Evolutionary conservation across 2,888 invertebrate species (phyloP).

Genomic region (Alviniconcha strummeri): DNA sequence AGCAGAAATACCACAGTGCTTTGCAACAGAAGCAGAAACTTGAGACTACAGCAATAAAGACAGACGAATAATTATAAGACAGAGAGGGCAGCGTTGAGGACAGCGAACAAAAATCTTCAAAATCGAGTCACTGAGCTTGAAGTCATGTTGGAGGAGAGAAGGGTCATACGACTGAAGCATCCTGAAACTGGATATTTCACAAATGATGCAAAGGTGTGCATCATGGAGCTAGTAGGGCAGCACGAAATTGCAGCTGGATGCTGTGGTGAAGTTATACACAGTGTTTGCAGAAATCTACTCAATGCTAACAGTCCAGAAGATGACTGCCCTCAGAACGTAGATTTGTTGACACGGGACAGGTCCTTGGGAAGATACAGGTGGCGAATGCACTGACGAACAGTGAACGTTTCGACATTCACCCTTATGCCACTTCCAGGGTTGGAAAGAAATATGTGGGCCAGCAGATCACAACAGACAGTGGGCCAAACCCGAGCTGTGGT

Average conservation of each 20-base stretch:
- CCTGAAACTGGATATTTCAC: slow-evolving; percentile 10
- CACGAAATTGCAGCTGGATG: slow-evolving; percentile 1
- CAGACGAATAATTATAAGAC: too few relatives aligned
- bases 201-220: neutral
- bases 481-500: neutral
- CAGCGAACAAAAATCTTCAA: too few relatives aligned
- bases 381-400: neutral
- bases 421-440: neutral
- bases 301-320: neutral
- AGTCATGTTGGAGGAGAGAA: neutral
- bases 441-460: slow-evolving; percentile 11
- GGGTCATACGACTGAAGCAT: slow-evolving; percentile 5
- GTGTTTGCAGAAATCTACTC: neutral
- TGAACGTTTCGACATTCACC: neutral
- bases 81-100: too few relatives aligned
- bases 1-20: too few relatives aligned
- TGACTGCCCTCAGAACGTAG: slow-evolving; percentile 3
- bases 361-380: slow-evolving; percentile 1
- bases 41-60: too few relatives aligned
- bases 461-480: slow-evolving; percentile 1
- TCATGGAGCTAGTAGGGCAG: neutral
- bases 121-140: too few relatives aligned
- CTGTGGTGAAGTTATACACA: slow-evolving; percentile 8
- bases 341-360: neutral
- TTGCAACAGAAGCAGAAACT: too few relatives aligned